Percentiles rank a stretch among this genome's conserved stretches.
Conservation (phyloP, 1,140 invertebrate species). For the Globodera rostochiensis region DNA sequence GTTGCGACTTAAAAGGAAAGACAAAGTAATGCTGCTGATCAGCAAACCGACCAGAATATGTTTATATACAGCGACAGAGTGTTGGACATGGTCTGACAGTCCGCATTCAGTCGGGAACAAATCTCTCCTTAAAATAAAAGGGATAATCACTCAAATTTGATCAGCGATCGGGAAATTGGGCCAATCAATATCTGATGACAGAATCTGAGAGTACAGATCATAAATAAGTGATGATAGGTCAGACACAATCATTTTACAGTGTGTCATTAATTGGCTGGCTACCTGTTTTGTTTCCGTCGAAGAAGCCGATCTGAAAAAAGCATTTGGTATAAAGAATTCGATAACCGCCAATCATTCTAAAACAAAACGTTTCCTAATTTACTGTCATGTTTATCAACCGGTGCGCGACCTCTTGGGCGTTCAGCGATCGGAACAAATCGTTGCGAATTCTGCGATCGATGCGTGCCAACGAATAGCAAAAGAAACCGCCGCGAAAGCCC, state of each 20-base stretch:
- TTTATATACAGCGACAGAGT: slow-evolving; percentile 41
- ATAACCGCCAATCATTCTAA: no score
- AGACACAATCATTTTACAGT: no score
- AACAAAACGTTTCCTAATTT: neutral
- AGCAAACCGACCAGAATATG: slow-evolving; percentile 43
- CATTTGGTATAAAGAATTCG: no score
- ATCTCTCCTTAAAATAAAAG: slow-evolving; percentile 56
- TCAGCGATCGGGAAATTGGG: no score
- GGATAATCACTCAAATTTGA: no score
- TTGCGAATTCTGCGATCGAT: slow-evolving; percentile 59
- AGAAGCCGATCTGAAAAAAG: slow-evolving; percentile 55
- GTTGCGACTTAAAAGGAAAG: slow-evolving; percentile 50
- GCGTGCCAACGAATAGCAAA: slow-evolving; percentile 53
- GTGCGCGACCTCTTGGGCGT: slow-evolving; percentile 51
- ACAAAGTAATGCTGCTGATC: neutral
- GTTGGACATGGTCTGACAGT: slow-evolving; percentile 66
- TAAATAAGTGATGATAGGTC: slow-evolving; percentile 3
- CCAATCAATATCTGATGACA: no score
- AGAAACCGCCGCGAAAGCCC: slow-evolving; percentile 61
- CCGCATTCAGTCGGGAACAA: slow-evolving; percentile 61
- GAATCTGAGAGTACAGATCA: slow-evolving; percentile 4
- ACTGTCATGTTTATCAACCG: neutral
- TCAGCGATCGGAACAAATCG: slow-evolving; percentile 58
- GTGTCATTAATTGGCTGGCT: neutral
- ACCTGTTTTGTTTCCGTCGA: slow-evolving; percentile 65